These are phyloP conservation scores for Actinernus sp. DNA, from an alignment of 92 coral and sea anemone species.

Conservation along the genomic window DNA sequence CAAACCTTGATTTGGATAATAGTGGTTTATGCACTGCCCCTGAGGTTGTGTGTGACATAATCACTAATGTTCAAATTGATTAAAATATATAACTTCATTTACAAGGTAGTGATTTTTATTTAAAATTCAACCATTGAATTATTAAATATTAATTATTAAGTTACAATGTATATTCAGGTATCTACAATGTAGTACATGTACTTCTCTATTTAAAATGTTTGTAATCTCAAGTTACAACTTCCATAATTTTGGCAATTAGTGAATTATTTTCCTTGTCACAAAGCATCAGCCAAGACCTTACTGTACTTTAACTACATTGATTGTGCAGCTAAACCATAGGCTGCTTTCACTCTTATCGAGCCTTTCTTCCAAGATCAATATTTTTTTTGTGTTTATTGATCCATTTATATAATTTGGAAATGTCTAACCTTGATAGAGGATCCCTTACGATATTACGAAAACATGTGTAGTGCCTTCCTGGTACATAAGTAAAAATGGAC, in stretches of 20 bases:
- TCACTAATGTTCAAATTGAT: conserved; percentile 30
- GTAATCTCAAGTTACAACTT: no score
- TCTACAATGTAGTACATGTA: not conserved
- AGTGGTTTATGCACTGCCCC: conserved; percentile 14
- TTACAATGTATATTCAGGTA: not conserved
- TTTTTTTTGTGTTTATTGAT: conserved; percentile 56
- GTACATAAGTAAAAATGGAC: conserved; percentile 13
- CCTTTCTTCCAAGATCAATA: conserved; percentile 41
- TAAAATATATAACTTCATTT: not conserved
- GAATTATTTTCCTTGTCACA: no score
- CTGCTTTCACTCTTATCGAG: conserved; percentile 30
- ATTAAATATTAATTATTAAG: no score
- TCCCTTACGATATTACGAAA: conserved; percentile 31
- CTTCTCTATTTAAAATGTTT: no score
- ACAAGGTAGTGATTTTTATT: not conserved
- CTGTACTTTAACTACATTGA: no score
- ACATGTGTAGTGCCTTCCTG: conserved; percentile 39
- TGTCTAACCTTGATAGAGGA: conserved; percentile 38
- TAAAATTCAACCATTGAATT: no score
- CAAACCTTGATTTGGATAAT: conserved; percentile 1
- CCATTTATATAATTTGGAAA: conserved; percentile 55
- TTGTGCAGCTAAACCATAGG: no score
- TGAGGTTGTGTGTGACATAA: conserved; percentile 23
- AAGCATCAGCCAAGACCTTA: no score
- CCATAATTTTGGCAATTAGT: no score